phyloP scores from a whole-genome alignment of 2,888 invertebrate genomes.

The Drosophila borborema region DNA sequence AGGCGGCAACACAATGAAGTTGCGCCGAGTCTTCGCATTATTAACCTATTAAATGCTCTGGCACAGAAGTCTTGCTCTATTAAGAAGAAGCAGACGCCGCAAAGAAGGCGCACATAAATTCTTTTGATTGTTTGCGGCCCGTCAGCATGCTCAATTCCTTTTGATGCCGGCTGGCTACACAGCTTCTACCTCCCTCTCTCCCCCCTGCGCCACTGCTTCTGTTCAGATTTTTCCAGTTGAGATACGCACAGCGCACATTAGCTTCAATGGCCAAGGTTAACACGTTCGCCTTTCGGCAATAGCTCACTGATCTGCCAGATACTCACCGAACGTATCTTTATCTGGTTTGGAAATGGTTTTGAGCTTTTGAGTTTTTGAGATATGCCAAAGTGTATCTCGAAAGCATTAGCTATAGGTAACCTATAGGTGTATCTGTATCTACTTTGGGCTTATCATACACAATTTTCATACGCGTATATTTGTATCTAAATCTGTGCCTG shows the following conservation, averaged over 20 bases:
- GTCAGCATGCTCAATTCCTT: constrained; percentile 34
- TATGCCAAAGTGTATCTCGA: neutral
- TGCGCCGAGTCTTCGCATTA: constrained; percentile 48
- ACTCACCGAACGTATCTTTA: neutral
- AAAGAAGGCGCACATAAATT: constrained; percentile 31
- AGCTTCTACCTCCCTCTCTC: neutral
- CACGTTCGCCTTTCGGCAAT: constrained; percentile 43
- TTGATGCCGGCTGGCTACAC: constrained; percentile 19
- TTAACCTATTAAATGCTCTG: constrained; percentile 59
- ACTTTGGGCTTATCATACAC: too few species aligned
- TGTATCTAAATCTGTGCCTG: neutral
- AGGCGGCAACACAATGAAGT: constrained; percentile 21
- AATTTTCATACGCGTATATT: neutral
- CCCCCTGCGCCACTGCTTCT: neutral
- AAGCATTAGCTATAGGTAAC: neutral
- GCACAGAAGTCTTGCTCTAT: constrained; percentile 31
- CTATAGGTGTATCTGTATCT: neutral
- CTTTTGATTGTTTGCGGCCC: constrained; percentile 21
- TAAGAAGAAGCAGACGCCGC: neutral
- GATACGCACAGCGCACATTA: constrained; percentile 12
- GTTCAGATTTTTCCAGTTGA: constrained; percentile 12
- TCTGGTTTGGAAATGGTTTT: neutral
- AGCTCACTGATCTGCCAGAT: constrained; percentile 23
- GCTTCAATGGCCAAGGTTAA: constrained; percentile 56
- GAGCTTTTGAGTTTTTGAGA: neutral